phyloP scores from a whole-genome alignment of 2,888 invertebrate species.

The Molanna angustata region DNA sequence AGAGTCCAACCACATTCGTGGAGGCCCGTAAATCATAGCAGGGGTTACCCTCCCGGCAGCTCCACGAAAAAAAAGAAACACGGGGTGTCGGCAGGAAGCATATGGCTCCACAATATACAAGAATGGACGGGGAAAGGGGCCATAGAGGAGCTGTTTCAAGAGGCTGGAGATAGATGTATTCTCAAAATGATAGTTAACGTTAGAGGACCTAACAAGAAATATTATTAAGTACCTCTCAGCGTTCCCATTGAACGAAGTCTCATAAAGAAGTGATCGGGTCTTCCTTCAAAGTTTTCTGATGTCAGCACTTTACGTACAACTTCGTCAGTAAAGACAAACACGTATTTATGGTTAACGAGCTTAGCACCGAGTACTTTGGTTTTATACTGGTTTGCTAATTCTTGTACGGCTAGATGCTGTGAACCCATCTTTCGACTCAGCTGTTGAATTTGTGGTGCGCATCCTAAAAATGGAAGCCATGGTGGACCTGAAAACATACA shows the following conservation, averaged over 20 bases:
- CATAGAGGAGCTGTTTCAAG: background rate
- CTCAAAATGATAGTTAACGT: too few species aligned
- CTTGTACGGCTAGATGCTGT: constrained; percentile 51
- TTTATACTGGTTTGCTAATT: constrained; percentile 48
- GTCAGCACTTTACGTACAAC: constrained; percentile 53
- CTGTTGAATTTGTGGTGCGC: constrained; percentile 40
- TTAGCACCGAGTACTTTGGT: constrained; percentile 57
- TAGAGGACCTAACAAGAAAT: too few species aligned
- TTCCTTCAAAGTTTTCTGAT: constrained; percentile 59
- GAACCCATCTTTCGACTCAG: constrained; percentile 44
- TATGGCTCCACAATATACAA: background rate
- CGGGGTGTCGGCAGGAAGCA: too few species aligned
- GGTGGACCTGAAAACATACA: constrained; percentile 48
- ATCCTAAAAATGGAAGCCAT: constrained; percentile 48
- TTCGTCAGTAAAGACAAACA: constrained; percentile 55
- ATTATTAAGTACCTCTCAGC: constrained; percentile 46
- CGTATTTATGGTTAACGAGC: constrained; percentile 52
- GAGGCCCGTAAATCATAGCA: too few species aligned
- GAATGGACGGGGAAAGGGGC: too few species aligned
- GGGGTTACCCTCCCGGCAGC: too few species aligned
- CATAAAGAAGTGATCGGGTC: constrained; percentile 65
- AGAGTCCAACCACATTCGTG: too few species aligned
- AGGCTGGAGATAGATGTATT: background rate
- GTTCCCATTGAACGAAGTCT: constrained; percentile 62
- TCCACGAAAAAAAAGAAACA: too few species aligned